A percentile compares a stretch with the other conserved stretches of the same genome.
Evolutionary conservation across 1,140 invertebrate species (phyloP).

Genomic region (Habropoda laboriosa): DNA sequence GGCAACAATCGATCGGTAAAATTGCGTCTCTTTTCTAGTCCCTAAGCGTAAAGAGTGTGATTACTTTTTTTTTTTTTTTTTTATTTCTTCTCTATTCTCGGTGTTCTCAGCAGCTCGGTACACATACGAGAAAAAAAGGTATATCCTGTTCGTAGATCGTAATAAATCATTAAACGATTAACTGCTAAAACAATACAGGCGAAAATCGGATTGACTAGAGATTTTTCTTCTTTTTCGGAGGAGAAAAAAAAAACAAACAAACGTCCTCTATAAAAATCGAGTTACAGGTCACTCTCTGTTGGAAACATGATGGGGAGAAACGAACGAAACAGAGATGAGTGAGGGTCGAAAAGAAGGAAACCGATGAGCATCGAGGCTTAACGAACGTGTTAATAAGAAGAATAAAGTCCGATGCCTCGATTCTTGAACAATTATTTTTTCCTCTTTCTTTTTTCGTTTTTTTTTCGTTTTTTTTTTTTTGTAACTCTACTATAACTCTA

Average conservation of each 20-base stretch:
- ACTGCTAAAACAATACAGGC: background rate
- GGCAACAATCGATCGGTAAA: conserved; percentile 35
- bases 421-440: conserved; percentile 31
- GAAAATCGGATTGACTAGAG: conserved; percentile 22
- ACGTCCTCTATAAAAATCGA: background rate
- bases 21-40: conserved; percentile 8
- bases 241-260: too few relatives aligned
- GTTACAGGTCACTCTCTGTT: background rate
- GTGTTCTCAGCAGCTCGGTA: conserved; percentile 29
- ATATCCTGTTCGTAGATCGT: background rate
- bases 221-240: too few relatives aligned
- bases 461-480: too few relatives aligned
- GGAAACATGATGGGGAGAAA: background rate
- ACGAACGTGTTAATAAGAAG: background rate
- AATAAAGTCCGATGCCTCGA: conserved; percentile 16
- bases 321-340: background rate
- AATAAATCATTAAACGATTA: background rate
- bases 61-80: too few relatives aligned
- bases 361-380: background rate
- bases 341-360: background rate
- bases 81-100: too few relatives aligned
- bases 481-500: background rate
- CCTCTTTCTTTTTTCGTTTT: too few relatives aligned
- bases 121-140: background rate
- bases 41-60: conserved; percentile 34